Evolutionary conservation across 2,113 vertebrate species (phyloP).

Genomic region (Dasyornis broadbenti): DNA sequence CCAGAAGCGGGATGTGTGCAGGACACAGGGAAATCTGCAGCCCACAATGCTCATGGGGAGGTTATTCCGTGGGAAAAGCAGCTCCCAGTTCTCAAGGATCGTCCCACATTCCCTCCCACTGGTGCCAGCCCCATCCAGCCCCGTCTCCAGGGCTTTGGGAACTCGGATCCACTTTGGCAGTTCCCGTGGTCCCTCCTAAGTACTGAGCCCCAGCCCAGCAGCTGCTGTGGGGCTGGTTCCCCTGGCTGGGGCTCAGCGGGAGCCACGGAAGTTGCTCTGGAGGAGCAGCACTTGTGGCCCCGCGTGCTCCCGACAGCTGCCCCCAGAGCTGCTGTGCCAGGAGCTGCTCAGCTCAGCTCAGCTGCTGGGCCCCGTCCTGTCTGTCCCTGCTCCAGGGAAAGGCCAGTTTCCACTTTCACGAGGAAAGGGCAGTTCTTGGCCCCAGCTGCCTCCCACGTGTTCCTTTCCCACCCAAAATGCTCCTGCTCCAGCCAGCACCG

Average conservation of each 20-base stretch:
- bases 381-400: not conserved
- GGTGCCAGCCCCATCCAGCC: not conserved
- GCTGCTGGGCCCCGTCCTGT: not conserved
- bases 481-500: not conserved
- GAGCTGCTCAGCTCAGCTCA: not conserved
- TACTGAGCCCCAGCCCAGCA: not conserved
- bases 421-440: not conserved
- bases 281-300: not conserved
- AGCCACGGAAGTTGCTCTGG: not conserved
- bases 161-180: not conserved
- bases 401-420: fast-evolving
- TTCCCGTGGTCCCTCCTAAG: not conserved
- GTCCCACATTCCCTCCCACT: fast-evolving
- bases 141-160: not conserved
- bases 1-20: not conserved
- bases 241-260: fast-evolving
- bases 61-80: fast-evolving
- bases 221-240: not conserved
- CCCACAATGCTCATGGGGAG: fast-evolving
- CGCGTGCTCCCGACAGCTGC: not conserved
- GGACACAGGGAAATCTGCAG: not conserved
- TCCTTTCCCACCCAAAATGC: not conserved
- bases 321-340: not conserved
- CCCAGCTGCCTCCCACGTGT: not conserved
- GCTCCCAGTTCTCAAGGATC: fast-evolving